Base-by-base conservation (phyloP, 35 echinoderm and acorn worm species). In the Strongylocentrotus purpuratus region DNA sequence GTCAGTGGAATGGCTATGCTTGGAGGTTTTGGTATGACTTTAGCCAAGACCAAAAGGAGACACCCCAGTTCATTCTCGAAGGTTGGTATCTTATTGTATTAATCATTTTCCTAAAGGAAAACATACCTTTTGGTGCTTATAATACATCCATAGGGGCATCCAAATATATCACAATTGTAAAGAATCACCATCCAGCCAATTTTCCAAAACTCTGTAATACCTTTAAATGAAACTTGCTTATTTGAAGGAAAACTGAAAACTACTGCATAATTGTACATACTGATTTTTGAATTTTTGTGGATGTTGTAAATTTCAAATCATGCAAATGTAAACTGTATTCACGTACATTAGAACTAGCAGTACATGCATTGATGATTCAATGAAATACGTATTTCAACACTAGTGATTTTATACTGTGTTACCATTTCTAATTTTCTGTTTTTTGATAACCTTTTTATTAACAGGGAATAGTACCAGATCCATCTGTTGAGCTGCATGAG, bases 21-120 rank as follows among this genome's bases (percentile, higher is more conserved):
- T 35, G 96, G 92, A 46, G 98, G 98, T 9, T 99, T 99, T 96
- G 96, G 95, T 25, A 92, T 97, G 94, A 99, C 98, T 9, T 71
- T 99, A 4, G 95, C 96, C 25, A 92, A 94, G 91, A 92, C 95
- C 14, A 97, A 96, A 87, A 96, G 95, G 35, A 99, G 88, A 95
- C 94, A 97, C 46, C 98, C 98, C 45, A 92, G 89, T 17, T 96
- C 94, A 18, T 99, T 99, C 85, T 88, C 61, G n/a, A 98, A 98
- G 96, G 97, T 98, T 45, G 0, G 88, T 95, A 47, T 25, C 50
- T 31, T 91, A 55, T 10, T 32, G 46, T n/a, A 7, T 78, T 78
- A 22, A 78, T 78, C 7, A 18, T 78, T n/a, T 78, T 78, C 35
- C 35, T 41, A 41, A 41, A 41, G 35, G n/a, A n/a, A n/a, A n/a